Conservation (phyloP, 2,113 vertebrate species). For the Accipiter cooperii region DNA sequence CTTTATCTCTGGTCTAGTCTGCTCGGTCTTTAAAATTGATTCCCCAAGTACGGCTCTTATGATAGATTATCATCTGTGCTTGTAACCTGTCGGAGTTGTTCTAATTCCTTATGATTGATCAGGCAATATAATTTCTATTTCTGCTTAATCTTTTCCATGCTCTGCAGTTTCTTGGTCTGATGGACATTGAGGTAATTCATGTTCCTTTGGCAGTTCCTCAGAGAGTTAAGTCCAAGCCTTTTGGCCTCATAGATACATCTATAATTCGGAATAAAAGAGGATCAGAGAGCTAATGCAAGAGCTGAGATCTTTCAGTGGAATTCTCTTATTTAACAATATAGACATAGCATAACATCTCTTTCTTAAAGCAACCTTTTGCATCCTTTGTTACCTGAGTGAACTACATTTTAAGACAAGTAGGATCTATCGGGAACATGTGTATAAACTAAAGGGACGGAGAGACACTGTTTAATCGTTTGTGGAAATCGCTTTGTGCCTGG, state of each 20-base stretch:
- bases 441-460: neutral
- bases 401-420: neutral
- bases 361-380: neutral
- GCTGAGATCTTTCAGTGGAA: neutral
- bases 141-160: neutral
- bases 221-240: neutral
- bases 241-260: neutral
- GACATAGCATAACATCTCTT: neutral
- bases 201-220: neutral
- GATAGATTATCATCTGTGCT: neutral
- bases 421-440: fast-evolving
- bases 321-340: neutral
- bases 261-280: neutral
- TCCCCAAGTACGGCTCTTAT: neutral
- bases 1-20: neutral
- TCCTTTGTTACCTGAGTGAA: neutral
- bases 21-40: neutral
- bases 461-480: neutral
- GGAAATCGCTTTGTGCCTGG: neutral
- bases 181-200: neutral
- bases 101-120: neutral
- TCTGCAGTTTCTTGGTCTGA: neutral
- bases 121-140: neutral
- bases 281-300: neutral
- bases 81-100: neutral